phyloP scores from a whole-genome alignment of 2,888 invertebrate species.

The Hyposoter dolosus region DNA sequence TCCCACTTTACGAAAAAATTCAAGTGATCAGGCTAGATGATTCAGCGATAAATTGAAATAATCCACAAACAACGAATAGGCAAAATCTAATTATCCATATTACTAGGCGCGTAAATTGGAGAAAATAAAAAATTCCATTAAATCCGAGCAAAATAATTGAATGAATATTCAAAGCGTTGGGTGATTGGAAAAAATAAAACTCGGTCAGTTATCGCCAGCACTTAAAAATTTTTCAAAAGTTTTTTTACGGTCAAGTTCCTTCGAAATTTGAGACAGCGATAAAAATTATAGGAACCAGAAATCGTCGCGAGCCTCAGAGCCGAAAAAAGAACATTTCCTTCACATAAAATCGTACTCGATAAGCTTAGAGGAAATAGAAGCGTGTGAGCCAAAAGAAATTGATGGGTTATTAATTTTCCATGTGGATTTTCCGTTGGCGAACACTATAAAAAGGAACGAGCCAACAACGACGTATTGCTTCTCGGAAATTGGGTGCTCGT shows the following conservation, averaged over 20 bases:
- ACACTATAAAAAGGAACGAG: neutral
- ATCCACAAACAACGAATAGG: neutral
- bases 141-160: neutral
- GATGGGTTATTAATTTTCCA: conserved; percentile 38
- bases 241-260: neutral
- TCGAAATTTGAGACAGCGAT: neutral
- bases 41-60: too few species aligned
- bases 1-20: conserved; percentile 26
- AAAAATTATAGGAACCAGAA: neutral
- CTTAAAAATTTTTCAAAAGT: neutral
- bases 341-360: neutral
- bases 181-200: too few species aligned
- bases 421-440: conserved; percentile 20
- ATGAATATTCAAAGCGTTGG: too few species aligned
- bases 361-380: neutral
- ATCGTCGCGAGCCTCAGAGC: neutral
- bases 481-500: conserved; percentile 47
- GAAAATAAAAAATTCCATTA: neutral
- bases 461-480: conserved; percentile 36
- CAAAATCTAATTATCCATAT: neutral
- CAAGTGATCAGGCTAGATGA: conserved; percentile 40
- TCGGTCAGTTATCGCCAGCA: too few species aligned
- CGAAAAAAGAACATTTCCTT: neutral
- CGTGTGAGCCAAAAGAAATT: conserved; percentile 21
- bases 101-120: neutral